Percentiles rank a stretch among this genome's conserved stretches.
Evolutionary conservation across 2,888 invertebrate genomes (phyloP).

Genomic region (Scrobipalpa atriplicella): DNA sequence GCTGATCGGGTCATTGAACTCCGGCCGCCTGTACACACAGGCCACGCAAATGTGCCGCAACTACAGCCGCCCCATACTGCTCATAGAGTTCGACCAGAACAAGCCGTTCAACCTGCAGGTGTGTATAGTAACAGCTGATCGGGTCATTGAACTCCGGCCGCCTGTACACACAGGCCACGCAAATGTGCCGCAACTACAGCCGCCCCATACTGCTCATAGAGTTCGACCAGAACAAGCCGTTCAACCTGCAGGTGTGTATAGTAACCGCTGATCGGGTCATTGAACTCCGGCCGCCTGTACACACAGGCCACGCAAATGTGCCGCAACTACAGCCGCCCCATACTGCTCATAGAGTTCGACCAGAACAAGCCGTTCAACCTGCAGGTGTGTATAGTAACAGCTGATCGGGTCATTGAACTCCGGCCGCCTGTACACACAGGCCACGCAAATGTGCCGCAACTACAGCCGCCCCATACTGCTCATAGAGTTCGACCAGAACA

Average conservation of each 20-base stretch:
- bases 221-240: slow-evolving; percentile 3
- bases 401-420: too few relatives aligned
- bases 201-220: slow-evolving; percentile 80
- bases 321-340: not conserved
- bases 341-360: slow-evolving; percentile 1
- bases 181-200: slow-evolving; percentile 95
- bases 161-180: slow-evolving; percentile 96
- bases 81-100: slow-evolving; percentile 69
- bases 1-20: slow-evolving; percentile 96
- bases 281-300: too few relatives aligned
- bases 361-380: not conserved
- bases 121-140: slow-evolving; percentile 82
- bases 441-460: too few relatives aligned
- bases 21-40: slow-evolving; percentile 97
- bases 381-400: not conserved
- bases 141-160: slow-evolving; percentile 97
- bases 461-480: too few relatives aligned
- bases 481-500: too few relatives aligned
- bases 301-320: too few relatives aligned
- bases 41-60: slow-evolving; percentile 96
- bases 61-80: slow-evolving; percentile 83
- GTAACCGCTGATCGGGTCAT: not conserved
- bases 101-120: not conserved
- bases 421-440: too few relatives aligned
- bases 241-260: slow-evolving; percentile 30